These are phyloP conservation scores for Danaus chrysippus DNA, from an alignment of 2,888 invertebrate genomes.

Conservation along the genomic window DNA sequence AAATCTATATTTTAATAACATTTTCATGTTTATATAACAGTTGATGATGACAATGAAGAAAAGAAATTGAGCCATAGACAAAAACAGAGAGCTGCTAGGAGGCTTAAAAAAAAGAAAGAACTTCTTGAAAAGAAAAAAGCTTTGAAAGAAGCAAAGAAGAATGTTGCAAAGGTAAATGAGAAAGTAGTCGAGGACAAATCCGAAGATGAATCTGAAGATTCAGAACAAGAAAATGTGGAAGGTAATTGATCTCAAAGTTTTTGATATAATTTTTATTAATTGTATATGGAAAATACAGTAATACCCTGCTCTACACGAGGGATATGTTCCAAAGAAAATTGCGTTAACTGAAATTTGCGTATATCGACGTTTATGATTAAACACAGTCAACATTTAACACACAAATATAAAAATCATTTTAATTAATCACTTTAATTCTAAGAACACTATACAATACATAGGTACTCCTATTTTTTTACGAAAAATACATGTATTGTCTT, in stretches of 20 bases:
- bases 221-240: constrained; percentile 46
- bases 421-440: too few relatives aligned
- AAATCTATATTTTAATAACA: not conserved
- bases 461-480: too few relatives aligned
- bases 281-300: not conserved
- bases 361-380: too few relatives aligned
- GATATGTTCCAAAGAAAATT: too few relatives aligned
- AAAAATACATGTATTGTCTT: too few relatives aligned
- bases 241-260: constrained; percentile 37
- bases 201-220: constrained; percentile 41
- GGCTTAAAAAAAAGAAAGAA: constrained; percentile 76
- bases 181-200: constrained; percentile 40
- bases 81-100: constrained; percentile 82
- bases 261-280: not conserved
- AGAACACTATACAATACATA: too few relatives aligned
- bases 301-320: too few relatives aligned
- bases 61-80: constrained; percentile 84
- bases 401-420: too few relatives aligned
- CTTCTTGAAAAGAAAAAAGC: constrained; percentile 64
- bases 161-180: constrained; percentile 53
- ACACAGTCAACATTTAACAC: too few relatives aligned
- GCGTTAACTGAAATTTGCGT: too few relatives aligned
- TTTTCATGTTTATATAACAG: constrained; percentile 41
- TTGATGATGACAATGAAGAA: constrained; percentile 71
- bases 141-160: constrained; percentile 63